Conservation (phyloP, 2,888 invertebrate genomes). For the Rotaria sp. region DNA sequence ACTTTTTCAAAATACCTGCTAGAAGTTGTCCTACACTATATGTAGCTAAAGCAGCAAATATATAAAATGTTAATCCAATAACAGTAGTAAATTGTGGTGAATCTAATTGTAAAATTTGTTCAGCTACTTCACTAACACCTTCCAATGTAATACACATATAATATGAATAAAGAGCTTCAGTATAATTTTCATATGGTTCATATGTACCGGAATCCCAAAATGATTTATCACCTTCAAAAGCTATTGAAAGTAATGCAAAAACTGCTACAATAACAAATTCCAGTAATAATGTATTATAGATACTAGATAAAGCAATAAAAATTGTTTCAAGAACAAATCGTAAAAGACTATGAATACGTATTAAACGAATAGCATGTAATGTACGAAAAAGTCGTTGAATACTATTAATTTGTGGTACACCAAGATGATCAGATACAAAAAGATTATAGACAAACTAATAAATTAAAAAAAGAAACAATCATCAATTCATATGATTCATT, state of each 20-base stretch:
- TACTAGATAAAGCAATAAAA: not conserved
- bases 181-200: constrained; percentile 1
- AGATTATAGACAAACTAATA: not conserved
- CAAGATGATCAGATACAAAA: not conserved
- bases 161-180: constrained; percentile 20
- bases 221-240: not conserved
- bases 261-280: not conserved
- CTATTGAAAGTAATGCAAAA: not conserved
- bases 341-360: not conserved
- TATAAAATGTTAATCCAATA: not conserved
- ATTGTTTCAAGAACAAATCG: not conserved
- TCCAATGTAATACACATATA: constrained; percentile 29
- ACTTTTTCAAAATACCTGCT: not conserved
- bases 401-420: not conserved
- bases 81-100: not conserved
- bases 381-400: not conserved
- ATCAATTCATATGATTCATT: not conserved
- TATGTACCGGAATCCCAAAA: not conserved
- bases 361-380: constrained; percentile 16
- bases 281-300: not conserved
- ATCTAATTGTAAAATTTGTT: not conserved
- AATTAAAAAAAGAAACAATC: not conserved
- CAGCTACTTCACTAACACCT: constrained; percentile 19
- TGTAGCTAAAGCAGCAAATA: not conserved
- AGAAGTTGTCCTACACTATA: not conserved